Evolutionary conservation across 2,888 invertebrate species (phyloP).

Genomic region (Alitta virens): DNA sequence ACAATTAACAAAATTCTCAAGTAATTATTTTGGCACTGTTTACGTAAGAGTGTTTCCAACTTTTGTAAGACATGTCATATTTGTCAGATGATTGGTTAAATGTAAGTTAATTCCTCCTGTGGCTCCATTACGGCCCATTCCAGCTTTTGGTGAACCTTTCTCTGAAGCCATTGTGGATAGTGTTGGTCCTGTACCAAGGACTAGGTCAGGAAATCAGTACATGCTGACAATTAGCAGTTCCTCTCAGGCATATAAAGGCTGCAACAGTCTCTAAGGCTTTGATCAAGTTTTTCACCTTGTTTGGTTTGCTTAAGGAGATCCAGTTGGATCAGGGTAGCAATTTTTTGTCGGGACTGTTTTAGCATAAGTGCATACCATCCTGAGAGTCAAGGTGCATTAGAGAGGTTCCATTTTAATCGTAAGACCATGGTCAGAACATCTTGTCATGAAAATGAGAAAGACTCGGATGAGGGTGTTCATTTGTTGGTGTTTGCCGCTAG

Average conservation of each 20-base stretch:
- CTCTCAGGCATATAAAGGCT: neutral
- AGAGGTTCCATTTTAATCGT: constrained; percentile 13
- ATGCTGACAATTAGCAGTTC: too few species aligned
- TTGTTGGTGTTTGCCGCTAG: constrained; percentile 2
- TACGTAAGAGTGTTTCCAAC: constrained; percentile 11
- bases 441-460: constrained; percentile 18
- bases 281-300: constrained; percentile 22
- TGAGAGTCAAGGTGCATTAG: constrained; percentile 11
- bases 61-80: constrained; percentile 21
- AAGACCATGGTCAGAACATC: constrained; percentile 17
- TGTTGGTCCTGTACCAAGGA: too few species aligned
- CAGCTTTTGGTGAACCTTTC: too few species aligned
- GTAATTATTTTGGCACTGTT: too few species aligned
- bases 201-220: too few species aligned
- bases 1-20: too few species aligned
- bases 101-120: constrained; percentile 18
- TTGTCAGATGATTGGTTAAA: constrained; percentile 22
- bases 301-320: too few species aligned
- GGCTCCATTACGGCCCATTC: constrained; percentile 5
- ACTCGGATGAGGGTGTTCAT: constrained; percentile 20
- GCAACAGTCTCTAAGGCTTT: constrained; percentile 16
- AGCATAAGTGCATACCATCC: constrained; percentile 16
- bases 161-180: too few species aligned
- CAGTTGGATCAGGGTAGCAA: neutral
- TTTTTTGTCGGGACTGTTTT: constrained; percentile 26